Conservation (phyloP, 2,888 invertebrate genomes). For the Ochropleura leucogaster region DNA sequence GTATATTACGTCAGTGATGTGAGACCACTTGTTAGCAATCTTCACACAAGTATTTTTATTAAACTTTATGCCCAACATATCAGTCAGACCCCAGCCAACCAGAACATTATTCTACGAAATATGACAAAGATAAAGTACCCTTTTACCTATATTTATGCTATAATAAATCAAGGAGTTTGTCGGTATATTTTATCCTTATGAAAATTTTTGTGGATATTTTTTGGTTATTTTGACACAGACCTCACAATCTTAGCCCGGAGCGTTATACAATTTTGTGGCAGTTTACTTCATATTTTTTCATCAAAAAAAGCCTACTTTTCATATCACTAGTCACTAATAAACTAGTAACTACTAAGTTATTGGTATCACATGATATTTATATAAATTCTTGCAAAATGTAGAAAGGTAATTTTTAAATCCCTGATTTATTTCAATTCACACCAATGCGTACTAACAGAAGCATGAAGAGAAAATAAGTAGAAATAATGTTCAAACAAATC, state of each 20-base stretch:
- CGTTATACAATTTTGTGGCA: conserved; percentile 20
- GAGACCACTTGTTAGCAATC: conserved; percentile 17
- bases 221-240: conserved; percentile 31
- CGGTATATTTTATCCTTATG: conserved; percentile 44
- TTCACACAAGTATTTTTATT: conserved; percentile 17
- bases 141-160: conserved; percentile 52
- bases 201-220: conserved; percentile 30
- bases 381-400: background rate
- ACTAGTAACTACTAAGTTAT: background rate
- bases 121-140: conserved; percentile 56
- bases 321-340: background rate
- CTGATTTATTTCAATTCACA: conserved; percentile 10
- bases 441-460: background rate
- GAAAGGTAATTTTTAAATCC: background rate
- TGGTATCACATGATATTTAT: background rate
- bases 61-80: conserved; percentile 36
- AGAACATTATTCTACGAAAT: conserved; percentile 47
- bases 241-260: conserved; percentile 23
- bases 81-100: conserved; percentile 32
- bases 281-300: conserved; percentile 8
- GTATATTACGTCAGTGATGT: background rate
- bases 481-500: background rate
- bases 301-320: conserved; percentile 11
- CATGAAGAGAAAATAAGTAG: background rate
- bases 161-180: conserved; percentile 54